phyloP scores from a whole-genome alignment of 2,797 vertebrate genomes.

The Cuniculus paca region DNA sequence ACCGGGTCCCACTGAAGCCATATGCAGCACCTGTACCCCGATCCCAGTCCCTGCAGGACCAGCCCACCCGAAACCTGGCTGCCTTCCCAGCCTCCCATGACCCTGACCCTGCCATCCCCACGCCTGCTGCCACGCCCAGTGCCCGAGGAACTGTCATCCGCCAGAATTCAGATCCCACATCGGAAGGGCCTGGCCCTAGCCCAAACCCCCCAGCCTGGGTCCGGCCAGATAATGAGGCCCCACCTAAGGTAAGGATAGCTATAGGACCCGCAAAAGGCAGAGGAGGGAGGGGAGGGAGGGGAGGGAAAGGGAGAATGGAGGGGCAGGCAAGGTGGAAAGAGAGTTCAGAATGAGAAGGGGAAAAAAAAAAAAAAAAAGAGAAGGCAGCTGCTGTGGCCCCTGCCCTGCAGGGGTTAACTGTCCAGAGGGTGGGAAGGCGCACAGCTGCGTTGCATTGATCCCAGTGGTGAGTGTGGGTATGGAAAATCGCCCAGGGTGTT shows the following conservation, averaged over 20 bases:
- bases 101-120: conserved; percentile 86
- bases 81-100: conserved; percentile 93
- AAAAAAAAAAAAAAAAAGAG: background rate
- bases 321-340: background rate
- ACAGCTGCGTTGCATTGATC: rapidly evolving
- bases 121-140: conserved; percentile 87
- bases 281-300: background rate
- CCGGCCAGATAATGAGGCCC: conserved; percentile 92
- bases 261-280: background rate
- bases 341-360: background rate
- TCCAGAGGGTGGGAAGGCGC: background rate
- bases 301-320: background rate
- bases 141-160: conserved; percentile 93
- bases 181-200: conserved; percentile 92
- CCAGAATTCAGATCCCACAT: conserved; percentile 97
- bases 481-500: background rate
- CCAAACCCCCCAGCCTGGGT: conserved; percentile 92
- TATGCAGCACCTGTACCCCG: conserved; percentile 96
- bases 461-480: rapidly evolving
- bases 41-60: conserved; percentile 97
- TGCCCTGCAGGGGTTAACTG: rapidly evolving
- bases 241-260: conserved; percentile 89
- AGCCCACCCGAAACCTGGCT: conserved; percentile 95
- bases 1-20: conserved; percentile 96
- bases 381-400: rapidly evolving